Evolutionary conservation across 2,797 vertebrate genomes (phyloP).

Genomic region (Pitangus sulphuratus): DNA sequence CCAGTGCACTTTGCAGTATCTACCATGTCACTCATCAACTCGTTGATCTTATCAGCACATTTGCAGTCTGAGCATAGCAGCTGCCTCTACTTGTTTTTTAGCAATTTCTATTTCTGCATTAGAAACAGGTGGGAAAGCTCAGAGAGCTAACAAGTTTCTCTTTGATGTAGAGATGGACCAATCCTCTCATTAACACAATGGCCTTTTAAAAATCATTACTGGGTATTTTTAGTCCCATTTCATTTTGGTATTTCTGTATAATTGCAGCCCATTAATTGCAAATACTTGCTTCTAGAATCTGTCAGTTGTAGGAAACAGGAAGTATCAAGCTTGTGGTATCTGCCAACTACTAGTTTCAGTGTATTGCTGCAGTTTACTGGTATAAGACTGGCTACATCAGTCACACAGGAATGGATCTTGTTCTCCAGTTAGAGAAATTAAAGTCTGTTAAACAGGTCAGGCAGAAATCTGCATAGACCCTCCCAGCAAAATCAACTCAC

Average conservation of each 20-base stretch:
- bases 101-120: conserved; percentile 61
- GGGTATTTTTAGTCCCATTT: conserved; percentile 37
- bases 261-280: conserved; percentile 22
- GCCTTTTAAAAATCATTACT: conserved; percentile 45
- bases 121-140: conserved; percentile 52
- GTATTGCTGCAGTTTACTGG: background rate
- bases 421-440: conserved; percentile 2
- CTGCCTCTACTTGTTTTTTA: conserved; percentile 30
- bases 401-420: background rate
- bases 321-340: background rate
- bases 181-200: conserved; percentile 39
- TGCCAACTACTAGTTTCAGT: background rate
- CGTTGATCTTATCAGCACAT: conserved; percentile 53
- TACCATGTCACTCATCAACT: background rate
- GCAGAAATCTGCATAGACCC: background rate
- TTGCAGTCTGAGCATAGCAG: conserved; percentile 44
- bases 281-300: conserved; percentile 23
- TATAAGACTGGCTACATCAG: background rate
- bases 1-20: background rate
- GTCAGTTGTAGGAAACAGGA: background rate
- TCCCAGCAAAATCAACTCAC: background rate
- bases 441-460: conserved; percentile 1
- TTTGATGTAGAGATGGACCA: conserved; percentile 65
- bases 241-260: background rate
- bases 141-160: conserved; percentile 60